Base-by-base conservation (phyloP, 2,113 vertebrate genomes). In the Elachura formosa region DNA sequence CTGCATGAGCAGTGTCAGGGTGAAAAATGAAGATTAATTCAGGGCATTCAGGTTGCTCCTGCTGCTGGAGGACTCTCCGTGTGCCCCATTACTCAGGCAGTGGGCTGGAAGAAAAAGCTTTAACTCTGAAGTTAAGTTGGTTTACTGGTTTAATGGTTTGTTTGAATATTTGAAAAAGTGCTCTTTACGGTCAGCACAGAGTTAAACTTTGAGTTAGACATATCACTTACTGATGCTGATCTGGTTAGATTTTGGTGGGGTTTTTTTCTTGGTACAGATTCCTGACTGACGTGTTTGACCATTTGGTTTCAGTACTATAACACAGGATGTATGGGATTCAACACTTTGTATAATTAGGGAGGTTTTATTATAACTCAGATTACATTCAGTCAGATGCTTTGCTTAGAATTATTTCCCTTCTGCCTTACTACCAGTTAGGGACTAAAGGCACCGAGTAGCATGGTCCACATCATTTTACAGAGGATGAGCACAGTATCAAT, bases 401-500 rank as follows among this genome's bases (percentile, higher is more conserved):
- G 10, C n/a, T 93, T 91, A 55, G 59, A 77, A 33, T 64, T 49
- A 68, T 68, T 93, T 94, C 38, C 33, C 26, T 92, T 86, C 79
- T 94, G 71, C 88, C 91, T 87, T 94, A 91, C 48, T 78, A 3
- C 34, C n/a, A 88, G 40, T 63, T 83, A 59, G 69, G 82, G 82
- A 91, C 72, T 80, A 48, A 93, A 78, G 24, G 79, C 79, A 89
- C 88, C 66, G 1, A 7, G 19, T 23, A 48, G 9, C 20, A 8
- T 58, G 41, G 72, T 93, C 90, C 48, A 49, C 11, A 14, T 36
- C 5, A 26, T 79, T 71, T 87, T 90, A 29, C 40, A 80, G 80
- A 78, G 33, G 63, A 75, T 40, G 45, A 87, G 51, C 36, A 33
- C 84, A 66, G 58, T 45, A 16, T 62, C 56, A 26, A 0, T 16